A percentile compares a stretch with the other conserved stretches of the same genome.
Conservation (phyloP, 2,797 vertebrate genomes). For the Phrynocephalus forsythii region DNA sequence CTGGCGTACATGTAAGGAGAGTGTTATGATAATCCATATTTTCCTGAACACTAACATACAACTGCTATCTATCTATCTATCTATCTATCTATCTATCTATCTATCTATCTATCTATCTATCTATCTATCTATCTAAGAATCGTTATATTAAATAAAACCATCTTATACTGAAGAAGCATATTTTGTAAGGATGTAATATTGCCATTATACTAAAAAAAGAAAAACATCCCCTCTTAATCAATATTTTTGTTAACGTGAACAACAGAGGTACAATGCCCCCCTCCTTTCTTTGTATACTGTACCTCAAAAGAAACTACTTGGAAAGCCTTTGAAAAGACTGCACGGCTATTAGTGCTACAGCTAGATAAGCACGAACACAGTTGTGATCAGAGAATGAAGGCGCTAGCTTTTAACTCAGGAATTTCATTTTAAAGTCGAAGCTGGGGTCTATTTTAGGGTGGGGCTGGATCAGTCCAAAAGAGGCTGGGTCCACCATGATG, state of each 20-base stretch:
- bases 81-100: too few relatives aligned
- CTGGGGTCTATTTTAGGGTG: background rate
- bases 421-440: background rate
- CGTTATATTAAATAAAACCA: background rate
- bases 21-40: too few relatives aligned
- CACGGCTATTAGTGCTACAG: constrained; percentile 48
- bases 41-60: background rate
- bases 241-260: constrained; percentile 12
- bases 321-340: background rate
- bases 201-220: constrained; percentile 31
- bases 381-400: constrained; percentile 40
- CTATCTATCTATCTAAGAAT: too few relatives aligned
- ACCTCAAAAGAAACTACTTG: constrained; percentile 27
- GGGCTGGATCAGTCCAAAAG: background rate
- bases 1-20: too few relatives aligned
- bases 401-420: background rate
- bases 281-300: constrained; percentile 35
- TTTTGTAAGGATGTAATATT: constrained; percentile 18
- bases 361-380: constrained; percentile 36
- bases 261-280: constrained; percentile 18
- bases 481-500: background rate
- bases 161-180: background rate
- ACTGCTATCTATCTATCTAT: too few relatives aligned
- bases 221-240: background rate
- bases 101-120: too few relatives aligned